phyloP scores from a whole-genome alignment of 64 coral and sea anemone species.

The Stylophora pistillata region DNA sequence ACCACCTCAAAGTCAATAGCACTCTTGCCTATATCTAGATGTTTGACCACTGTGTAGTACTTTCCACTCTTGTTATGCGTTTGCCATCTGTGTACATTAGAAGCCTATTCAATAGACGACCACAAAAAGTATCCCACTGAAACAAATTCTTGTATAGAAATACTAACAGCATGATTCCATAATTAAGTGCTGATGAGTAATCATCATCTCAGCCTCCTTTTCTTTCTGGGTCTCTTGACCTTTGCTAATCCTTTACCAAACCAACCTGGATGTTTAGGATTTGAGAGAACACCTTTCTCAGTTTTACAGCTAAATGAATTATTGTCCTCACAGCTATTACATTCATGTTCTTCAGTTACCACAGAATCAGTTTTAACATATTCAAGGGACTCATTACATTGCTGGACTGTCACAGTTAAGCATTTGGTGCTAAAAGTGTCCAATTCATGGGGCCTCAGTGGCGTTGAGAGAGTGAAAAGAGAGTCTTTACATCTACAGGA shows the following conservation, averaged over 20 bases:
- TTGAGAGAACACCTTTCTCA: constrained; percentile 20
- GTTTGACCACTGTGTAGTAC: no score
- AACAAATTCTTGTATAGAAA: no score
- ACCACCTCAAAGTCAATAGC: no score
- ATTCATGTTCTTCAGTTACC: constrained; percentile 6
- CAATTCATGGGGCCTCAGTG: constrained; percentile 65
- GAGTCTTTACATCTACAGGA: constrained; percentile 58
- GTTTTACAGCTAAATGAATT: constrained; percentile 9
- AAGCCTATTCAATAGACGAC: no score
- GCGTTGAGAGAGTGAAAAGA: constrained; percentile 73
- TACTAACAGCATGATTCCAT: no score
- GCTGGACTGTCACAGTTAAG: background rate
- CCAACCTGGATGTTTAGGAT: constrained; percentile 70
- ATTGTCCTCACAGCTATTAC: background rate
- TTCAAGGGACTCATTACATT: constrained; percentile 1
- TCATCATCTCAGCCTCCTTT: constrained; percentile 67
- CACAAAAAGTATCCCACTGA: no score
- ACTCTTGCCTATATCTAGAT: no score
- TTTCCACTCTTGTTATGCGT: no score
- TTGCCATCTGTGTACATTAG: no score
- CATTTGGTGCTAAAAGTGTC: constrained; percentile 71
- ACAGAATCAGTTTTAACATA: background rate
- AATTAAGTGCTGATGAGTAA: background rate
- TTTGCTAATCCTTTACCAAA: constrained; percentile 91
- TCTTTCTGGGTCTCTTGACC: constrained; percentile 60